Conservation (phyloP, 2,113 vertebrate species). For the Sitta europaea region DNA sequence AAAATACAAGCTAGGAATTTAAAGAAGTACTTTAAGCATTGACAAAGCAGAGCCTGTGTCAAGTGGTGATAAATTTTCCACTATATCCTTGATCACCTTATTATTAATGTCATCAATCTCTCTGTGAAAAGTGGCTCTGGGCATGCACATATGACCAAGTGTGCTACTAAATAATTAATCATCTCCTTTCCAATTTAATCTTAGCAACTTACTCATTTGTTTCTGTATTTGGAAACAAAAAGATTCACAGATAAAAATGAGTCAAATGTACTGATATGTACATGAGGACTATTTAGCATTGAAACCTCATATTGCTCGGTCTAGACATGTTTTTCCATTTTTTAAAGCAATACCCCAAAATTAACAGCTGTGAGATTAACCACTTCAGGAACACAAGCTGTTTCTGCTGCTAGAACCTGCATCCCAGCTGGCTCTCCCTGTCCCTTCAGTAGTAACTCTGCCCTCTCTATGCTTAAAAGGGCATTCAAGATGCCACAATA, state of each 20-base stretch:
- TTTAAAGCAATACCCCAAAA: not conserved
- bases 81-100: not conserved
- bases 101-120: slow-evolving; percentile 51
- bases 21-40: not conserved
- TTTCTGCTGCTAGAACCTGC: not conserved
- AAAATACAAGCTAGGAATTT: slow-evolving; percentile 2
- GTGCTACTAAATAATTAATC: slow-evolving; percentile 29
- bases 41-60: not conserved
- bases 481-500: not conserved
- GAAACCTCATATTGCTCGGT: not conserved
- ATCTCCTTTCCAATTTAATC: not conserved
- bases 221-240: slow-evolving; percentile 23
- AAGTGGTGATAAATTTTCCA: slow-evolving; percentile 33
- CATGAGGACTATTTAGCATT: not conserved
- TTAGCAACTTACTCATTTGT: not conserved
- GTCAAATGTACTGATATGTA: not conserved
- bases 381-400: not conserved
- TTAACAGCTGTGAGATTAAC: not conserved
- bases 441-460: not conserved
- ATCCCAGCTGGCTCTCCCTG: not conserved
- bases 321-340: not conserved
- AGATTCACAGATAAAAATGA: not conserved
- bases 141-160: not conserved
- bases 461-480: not conserved
- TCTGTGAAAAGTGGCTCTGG: not conserved